Evolutionary conservation across 37 sponge, comb jelly and placozoan species (phyloP).

Genomic region (Eunapius fragilis): DNA sequence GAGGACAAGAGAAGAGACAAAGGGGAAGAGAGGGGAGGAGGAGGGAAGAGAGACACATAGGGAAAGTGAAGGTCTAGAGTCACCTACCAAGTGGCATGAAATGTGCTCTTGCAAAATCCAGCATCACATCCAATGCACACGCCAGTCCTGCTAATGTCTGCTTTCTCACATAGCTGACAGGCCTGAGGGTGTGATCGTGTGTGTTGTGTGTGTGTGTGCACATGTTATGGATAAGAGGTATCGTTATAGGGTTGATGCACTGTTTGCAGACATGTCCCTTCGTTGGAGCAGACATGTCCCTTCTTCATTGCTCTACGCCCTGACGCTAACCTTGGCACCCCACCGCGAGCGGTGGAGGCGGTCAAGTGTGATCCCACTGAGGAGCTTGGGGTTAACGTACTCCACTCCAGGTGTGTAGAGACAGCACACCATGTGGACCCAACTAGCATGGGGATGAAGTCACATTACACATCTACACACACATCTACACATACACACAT

Average conservation of each 20-base stretch:
- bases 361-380: conserved; percentile 77
- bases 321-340: conserved; percentile 58
- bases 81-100: conserved; percentile 90
- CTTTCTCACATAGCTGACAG: conserved; percentile 81
- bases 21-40: background rate
- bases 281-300: no score
- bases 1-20: background rate
- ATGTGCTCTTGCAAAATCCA: conserved; percentile 81
- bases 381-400: conserved; percentile 60
- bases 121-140: conserved; percentile 91
- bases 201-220: background rate
- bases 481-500: no score
- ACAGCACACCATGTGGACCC: conserved; percentile 90
- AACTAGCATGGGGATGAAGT: conserved; percentile 31
- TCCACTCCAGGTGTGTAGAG: conserved; percentile 82
- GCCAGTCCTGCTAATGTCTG: conserved; percentile 53
- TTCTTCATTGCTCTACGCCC: background rate
- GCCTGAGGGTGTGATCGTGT: conserved; percentile 2
- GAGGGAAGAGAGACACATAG: background rate
- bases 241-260: no score
- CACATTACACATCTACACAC: background rate
- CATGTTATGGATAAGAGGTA: no score
- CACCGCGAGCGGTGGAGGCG: conserved; percentile 59
- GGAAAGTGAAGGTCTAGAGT: background rate
- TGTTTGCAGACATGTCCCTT: no score